Evolutionary conservation across 1,140 invertebrate genomes (phyloP), one percentile per base, ranked within the genome.

Genomic region (Teleopsis dalmanni): DNA sequence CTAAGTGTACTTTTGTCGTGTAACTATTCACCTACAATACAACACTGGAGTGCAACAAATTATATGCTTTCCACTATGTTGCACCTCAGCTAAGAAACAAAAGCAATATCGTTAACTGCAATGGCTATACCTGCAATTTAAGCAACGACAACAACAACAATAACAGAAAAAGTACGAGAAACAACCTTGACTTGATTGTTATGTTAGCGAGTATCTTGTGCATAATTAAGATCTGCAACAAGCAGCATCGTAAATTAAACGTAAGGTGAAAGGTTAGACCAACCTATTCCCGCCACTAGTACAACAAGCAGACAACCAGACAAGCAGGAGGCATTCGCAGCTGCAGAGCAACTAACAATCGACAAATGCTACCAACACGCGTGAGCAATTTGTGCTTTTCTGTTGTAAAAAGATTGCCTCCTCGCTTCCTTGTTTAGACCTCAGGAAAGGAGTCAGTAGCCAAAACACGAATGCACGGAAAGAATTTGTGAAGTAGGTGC

Each of bases 231-330:
- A 46, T 46, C 44, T 46, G 44, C 34, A 35, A 36, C n/a, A 14
- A 19, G 35, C 33, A 26, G 33, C 35, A 33, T 46, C 44, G 44
- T 46, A 46, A 46, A 46, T 46, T 46, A 46, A 46, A 29, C 35
- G 44, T 21, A 26, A 29, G 44, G 44, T 46, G 44, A 46, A 46
- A 46, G 44, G 44, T 46, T 46, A 46, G 44, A 46, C 44, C 44
- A 46, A 19, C 44, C 44, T 29, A 46, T 31, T 9, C 16, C 11
- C 31, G n/a, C 11, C 29, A 18, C 33, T n/a, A 13, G 31, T 7
- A 21, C 2, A 31, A 29, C 31, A 34, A 46, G n/a, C 19, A 29
- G 10, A 43, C 27, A 40, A 25, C 22, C n/a, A 2, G 14, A 40
- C 9, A 38, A 3, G 4, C 22, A 22, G 18, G 9, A 44, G 25